These are phyloP conservation scores for Thera britannica DNA, from an alignment of 2,888 invertebrate genomes.

Conservation along the genomic window DNA sequence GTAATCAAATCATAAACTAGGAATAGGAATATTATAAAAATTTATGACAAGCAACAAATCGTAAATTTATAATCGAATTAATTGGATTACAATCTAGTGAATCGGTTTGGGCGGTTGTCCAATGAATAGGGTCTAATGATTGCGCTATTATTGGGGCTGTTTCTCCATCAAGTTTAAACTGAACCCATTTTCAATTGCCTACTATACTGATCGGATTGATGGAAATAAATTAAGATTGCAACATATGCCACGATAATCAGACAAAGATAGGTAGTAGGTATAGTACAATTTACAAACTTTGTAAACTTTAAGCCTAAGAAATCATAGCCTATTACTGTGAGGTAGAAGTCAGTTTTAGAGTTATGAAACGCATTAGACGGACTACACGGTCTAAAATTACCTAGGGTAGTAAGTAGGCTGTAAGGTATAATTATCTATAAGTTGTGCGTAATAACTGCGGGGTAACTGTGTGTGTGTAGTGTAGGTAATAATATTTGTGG, in stretches of 20 bases:
- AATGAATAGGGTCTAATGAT: slow-evolving; percentile 68
- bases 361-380: too few species aligned
- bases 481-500: too few species aligned
- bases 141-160: slow-evolving; percentile 50
- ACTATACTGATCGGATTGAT: slow-evolving; percentile 17
- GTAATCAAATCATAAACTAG: slow-evolving; percentile 76
- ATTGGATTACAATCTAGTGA: slow-evolving; percentile 57
- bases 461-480: too few species aligned
- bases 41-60: slow-evolving; percentile 80
- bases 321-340: too few species aligned
- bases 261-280: too few species aligned
- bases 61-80: slow-evolving; percentile 75
- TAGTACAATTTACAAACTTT: too few species aligned
- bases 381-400: too few species aligned
- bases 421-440: too few species aligned
- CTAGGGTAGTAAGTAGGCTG: too few species aligned
- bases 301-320: too few species aligned
- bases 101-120: slow-evolving; percentile 53
- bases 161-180: slow-evolving; percentile 50
- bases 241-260: not conserved
- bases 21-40: slow-evolving; percentile 53
- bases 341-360: too few species aligned
- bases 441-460: too few species aligned
- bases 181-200: slow-evolving; percentile 25
- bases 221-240: slow-evolving; percentile 8